Evolutionary conservation across 1,140 invertebrate genomes (phyloP), one percentile per base, ranked within the genome.

Genomic region (Heliconius eleuchia): DNA sequence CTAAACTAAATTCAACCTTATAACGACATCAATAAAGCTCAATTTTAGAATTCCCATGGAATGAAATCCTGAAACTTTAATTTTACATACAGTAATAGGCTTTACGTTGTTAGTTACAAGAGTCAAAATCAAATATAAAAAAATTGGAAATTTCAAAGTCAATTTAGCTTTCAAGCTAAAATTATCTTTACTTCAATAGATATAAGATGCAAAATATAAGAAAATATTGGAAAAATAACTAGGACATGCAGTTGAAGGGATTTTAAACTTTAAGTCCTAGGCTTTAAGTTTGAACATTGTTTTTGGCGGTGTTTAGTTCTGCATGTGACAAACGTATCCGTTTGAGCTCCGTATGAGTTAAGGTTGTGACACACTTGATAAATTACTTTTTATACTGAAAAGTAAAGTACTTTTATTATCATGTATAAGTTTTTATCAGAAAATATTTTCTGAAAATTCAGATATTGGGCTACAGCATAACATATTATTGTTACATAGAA

Each of bases 321-420:
- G 78, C 73, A 79, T 79, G 78, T 79, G 78, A 79, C 78, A 79
- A 79, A 79, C 73, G 73, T 76, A 74, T 79, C 73, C 73, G 73
- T 50, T 55, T 75, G 50, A 57, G 52, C 77, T 79, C 73, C 73
- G 37, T 66, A 52, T 57, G 9, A 23, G 39, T 52, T 42, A 79
- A 74, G 34, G 73, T 75, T 30, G 46, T 13, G 39, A 19, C 78
- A 66, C 78, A 79, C 70, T 76, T 76, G 57, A 42, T 39, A 30
- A 66, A 34, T 66, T 16, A 27, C 0, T 52, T 27, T 66, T 66
- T 66, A 30, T 30, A 30, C 4, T 66, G 4, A 16, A 30, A 66
- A 66, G 13, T 27, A 9, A 18, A 34, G 13, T 16, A 42, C 8
- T 13, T 13, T 46, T 46, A 37, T 37, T 37, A 37, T 1, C 34